A percentile compares a stretch with the other conserved stretches of the same genome.
Conservation (phyloP, 2,797 vertebrate genomes). For the Leptodactylus fallax region DNA sequence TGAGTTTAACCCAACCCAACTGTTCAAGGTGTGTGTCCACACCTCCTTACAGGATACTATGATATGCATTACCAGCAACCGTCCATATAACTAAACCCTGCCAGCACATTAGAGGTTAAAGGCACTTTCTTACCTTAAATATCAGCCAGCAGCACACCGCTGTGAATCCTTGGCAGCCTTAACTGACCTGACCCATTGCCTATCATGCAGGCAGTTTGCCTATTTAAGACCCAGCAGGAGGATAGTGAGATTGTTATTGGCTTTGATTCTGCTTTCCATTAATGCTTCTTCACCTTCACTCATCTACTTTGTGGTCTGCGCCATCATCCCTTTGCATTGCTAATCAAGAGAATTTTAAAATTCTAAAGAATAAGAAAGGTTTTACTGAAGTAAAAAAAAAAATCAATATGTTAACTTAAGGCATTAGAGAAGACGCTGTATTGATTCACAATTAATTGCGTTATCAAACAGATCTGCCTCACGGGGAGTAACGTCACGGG, state of each 20-base stretch:
- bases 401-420: constrained; percentile 55
- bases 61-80: no score
- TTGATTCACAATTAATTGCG: constrained; percentile 53
- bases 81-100: no score
- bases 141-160: background rate
- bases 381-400: constrained; percentile 10
- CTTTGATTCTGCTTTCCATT: constrained; percentile 38
- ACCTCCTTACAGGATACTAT: no score
- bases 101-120: background rate
- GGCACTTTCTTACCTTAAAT: background rate
- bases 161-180: background rate
- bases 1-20: no score
- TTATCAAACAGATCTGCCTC: constrained; percentile 43
- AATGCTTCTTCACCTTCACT: constrained; percentile 45
- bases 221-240: constrained; percentile 22
- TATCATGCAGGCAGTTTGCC: constrained; percentile 20
- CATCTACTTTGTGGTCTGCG: background rate
- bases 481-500: constrained; percentile 1
- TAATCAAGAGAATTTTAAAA: constrained; percentile 37
- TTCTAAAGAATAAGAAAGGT: constrained; percentile 40
- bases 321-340: background rate
- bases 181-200: constrained; percentile 5
- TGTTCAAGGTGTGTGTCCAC: no score
- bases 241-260: constrained; percentile 21
- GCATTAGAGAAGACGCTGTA: constrained; percentile 20